A percentile compares a stretch with the other conserved stretches of the same genome.
Evolutionary conservation across 2,113 vertebrate genomes (phyloP).

Genomic region (Ophthalmotilapia sp.): DNA sequence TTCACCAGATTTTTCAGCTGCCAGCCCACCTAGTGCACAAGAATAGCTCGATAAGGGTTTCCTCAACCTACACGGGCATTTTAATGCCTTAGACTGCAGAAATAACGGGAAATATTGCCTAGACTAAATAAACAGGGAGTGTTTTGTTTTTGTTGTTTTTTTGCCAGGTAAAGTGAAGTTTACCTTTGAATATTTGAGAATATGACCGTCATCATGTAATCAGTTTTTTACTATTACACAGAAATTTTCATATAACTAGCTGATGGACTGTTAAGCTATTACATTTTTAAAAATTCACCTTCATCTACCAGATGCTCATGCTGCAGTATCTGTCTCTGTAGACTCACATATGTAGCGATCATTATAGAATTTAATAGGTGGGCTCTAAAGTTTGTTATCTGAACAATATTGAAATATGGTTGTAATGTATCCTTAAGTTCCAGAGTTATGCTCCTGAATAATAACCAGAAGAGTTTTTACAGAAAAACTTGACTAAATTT

Average conservation of each 20-base stretch:
- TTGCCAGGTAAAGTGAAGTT: neutral
- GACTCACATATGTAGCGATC: neutral
- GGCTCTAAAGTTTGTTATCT: neutral
- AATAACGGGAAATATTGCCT: neutral
- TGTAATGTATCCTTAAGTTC: neutral
- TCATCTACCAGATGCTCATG: neutral
- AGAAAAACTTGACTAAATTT: neutral
- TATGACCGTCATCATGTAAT: accelerated
- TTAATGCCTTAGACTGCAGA: neutral
- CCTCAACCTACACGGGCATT: neutral
- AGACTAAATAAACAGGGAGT: neutral
- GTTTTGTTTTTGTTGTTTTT: neutral
- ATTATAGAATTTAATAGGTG: neutral
- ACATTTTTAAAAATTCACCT: neutral
- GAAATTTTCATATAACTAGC: too few relatives aligned
- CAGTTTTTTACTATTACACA: neutral
- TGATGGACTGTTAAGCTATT: too few relatives aligned
- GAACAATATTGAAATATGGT: neutral
- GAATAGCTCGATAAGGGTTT: neutral
- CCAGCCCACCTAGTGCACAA: constrained; percentile 71
- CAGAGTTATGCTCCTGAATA: accelerated
- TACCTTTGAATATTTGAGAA: neutral
- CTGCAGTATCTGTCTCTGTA: neutral
- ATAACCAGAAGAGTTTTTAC: neutral
- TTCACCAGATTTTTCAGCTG: constrained; percentile 77